phyloP scores from a whole-genome alignment of 1,140 invertebrate species.

The Tetragnatha versicolor region DNA sequence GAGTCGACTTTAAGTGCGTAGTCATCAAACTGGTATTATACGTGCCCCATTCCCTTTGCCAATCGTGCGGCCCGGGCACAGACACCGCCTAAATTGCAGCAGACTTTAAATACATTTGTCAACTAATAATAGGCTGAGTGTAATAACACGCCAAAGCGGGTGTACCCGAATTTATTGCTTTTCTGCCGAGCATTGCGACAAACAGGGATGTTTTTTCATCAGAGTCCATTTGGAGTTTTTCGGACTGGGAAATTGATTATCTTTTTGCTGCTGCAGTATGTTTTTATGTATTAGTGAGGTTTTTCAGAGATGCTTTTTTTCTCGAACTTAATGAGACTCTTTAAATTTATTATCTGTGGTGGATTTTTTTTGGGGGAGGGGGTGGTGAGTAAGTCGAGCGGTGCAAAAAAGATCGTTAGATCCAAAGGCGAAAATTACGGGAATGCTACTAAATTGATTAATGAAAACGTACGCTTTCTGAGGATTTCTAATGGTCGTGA shows the following conservation, averaged over 20 bases:
- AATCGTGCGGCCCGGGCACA: no score
- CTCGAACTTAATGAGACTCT: no score
- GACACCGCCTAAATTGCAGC: conserved; percentile 20
- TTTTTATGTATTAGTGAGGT: not conserved
- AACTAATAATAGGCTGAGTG: conserved; percentile 46
- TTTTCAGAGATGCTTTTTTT: no score
- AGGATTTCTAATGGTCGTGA: no score
- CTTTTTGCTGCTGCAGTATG: not conserved
- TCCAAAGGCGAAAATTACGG: no score
- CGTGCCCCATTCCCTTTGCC: conserved; percentile 23
- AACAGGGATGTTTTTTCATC: conserved; percentile 5
- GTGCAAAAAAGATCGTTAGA: no score
- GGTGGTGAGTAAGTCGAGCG: no score
- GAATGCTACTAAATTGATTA: no score
- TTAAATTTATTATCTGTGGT: no score
- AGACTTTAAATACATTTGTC: conserved; percentile 55
- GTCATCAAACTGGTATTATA: conserved; percentile 52
- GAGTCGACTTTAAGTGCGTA: conserved; percentile 13
- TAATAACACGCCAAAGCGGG: conserved; percentile 47
- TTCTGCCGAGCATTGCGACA: conserved; percentile 14
- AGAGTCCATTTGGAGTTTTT: not conserved
- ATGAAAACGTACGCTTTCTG: no score
- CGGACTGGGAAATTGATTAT: not conserved
- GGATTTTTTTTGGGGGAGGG: no score
- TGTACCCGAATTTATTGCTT: conserved; percentile 18